These are phyloP conservation scores for Pelecanus crispus DNA, from an alignment of 2,113 vertebrate species.

Conservation along the genomic window DNA sequence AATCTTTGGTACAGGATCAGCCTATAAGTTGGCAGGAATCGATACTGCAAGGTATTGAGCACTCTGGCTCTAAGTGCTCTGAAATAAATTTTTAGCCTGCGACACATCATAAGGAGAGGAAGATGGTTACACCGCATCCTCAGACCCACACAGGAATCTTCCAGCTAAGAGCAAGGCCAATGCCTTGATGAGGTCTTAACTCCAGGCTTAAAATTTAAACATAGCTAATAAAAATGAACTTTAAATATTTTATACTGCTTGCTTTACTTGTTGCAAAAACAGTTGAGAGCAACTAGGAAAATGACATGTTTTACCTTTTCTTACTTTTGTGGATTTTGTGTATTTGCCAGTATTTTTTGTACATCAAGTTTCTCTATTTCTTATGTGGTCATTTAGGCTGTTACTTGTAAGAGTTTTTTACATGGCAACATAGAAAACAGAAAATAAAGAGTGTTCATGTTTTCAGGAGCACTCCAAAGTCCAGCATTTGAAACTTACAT, in stretches of 20 bases:
- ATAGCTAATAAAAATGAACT: neutral
- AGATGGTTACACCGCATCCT: neutral
- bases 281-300: neutral
- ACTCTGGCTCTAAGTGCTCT: neutral
- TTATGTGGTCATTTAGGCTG: neutral
- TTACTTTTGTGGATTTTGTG: neutral
- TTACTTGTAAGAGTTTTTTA: neutral
- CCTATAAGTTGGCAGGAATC: neutral
- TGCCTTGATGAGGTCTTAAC: neutral
- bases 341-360: neutral
- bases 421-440: neutral
- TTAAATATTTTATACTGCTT: neutral
- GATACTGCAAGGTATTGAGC: neutral
- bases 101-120: neutral
- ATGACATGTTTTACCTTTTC: neutral
- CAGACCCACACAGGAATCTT: neutral
- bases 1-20: neutral
- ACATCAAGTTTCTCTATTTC: neutral
- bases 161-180: neutral
- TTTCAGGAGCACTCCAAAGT: neutral
- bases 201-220: neutral
- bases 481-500: neutral
- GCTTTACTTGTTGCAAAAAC: neutral
- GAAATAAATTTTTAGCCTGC: neutral
- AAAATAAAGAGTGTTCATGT: neutral